Percentiles rank a stretch among this genome's conserved stretches.
Conservation (phyloP, 2,888 invertebrate genomes). For the Ectemnius lituratus region DNA sequence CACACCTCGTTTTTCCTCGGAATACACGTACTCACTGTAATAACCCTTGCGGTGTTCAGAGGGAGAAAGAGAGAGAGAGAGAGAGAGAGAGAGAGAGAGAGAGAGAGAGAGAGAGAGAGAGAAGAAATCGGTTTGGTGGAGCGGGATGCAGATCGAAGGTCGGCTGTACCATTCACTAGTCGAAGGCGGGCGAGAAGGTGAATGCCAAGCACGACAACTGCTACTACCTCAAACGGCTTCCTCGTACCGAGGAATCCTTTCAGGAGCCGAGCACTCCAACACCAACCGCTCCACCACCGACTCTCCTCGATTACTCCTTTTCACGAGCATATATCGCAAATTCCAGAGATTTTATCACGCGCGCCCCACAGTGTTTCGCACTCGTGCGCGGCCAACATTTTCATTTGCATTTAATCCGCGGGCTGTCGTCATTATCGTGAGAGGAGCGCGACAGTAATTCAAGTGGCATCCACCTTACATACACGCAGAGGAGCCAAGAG, state of each 20-base stretch:
- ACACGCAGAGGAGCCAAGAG: slow-evolving; percentile 12
- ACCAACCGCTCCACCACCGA: too few relatives aligned
- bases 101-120: too few relatives aligned
- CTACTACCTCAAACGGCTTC: too few relatives aligned
- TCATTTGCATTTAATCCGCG: slow-evolving; percentile 48
- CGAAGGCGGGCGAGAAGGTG: too few relatives aligned
- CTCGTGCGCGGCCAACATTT: slow-evolving; percentile 31
- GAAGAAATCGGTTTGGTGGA: background rate
- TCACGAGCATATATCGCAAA: background rate
- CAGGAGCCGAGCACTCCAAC: too few relatives aligned
- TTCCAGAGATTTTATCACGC: slow-evolving; percentile 22
- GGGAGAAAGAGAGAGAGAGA: background rate
- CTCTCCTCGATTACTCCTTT: background rate
- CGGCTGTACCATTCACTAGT: too few relatives aligned
- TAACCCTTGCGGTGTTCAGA: slow-evolving; percentile 7
- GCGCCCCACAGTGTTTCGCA: slow-evolving; percentile 20
- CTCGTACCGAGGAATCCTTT: too few relatives aligned
- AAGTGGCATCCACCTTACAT: slow-evolving; percentile 23
- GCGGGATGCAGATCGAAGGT: too few relatives aligned
- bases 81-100: too few relatives aligned
- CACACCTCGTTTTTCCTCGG: slow-evolving; percentile 46
- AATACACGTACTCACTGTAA: slow-evolving; percentile 39
- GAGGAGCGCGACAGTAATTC: slow-evolving; percentile 51
- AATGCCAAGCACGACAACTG: too few relatives aligned
- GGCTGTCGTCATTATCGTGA: slow-evolving; percentile 51